Base-by-base conservation (phyloP, 2,797 vertebrate species). In the Austrolebias charrua region DNA sequence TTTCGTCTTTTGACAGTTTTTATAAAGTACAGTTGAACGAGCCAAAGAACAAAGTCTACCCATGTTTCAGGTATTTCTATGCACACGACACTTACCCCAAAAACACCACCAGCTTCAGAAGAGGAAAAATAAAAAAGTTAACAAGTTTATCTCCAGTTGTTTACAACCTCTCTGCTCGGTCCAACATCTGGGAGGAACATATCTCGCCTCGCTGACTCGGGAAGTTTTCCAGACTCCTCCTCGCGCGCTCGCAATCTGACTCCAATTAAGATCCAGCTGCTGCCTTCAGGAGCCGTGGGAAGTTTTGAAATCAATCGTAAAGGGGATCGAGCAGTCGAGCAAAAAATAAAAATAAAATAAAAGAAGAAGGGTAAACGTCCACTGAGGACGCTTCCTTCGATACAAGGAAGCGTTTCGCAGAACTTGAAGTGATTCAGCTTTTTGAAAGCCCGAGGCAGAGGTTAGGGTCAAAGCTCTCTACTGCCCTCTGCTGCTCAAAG, bases 231-330 rank as follows among this genome's bases (percentile, higher is more conserved):
- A 63, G 64, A 82, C 82, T 77, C 78, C 82, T 82, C 86, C 89
- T 83, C 78, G 56, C 33, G 31, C 63, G 28, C 63, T 29, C 38
- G 55, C 76, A 76, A 70, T 86, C 85, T 86, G 81, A 76, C 78
- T 86, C 73, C 68, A 86, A 89, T 88, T 87, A 87, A 71, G 56
- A 75, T 53, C 59, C 53, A 3, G 42, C 0, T 60, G 85, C 15
- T 72, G 80, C 85, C 15, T 90, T 90, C 83, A 83, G 0, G 76
- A 40, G 35, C 50, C 28, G 4, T 79, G 33, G 75, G 79, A 82
- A 71, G 66, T 58, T 6, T 49, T n/a, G 29, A 0, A 0, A 8
- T 1, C 1, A 3, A 4, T 14, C 3, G 1, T n/a, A 7, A 10
- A 11, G 11, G 3, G 1, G 8, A 13, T 16, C 24, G 50, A 24